These are phyloP conservation scores for Pelosia muscerda DNA, from an alignment of 2,888 invertebrate genomes.

Conservation along the genomic window DNA sequence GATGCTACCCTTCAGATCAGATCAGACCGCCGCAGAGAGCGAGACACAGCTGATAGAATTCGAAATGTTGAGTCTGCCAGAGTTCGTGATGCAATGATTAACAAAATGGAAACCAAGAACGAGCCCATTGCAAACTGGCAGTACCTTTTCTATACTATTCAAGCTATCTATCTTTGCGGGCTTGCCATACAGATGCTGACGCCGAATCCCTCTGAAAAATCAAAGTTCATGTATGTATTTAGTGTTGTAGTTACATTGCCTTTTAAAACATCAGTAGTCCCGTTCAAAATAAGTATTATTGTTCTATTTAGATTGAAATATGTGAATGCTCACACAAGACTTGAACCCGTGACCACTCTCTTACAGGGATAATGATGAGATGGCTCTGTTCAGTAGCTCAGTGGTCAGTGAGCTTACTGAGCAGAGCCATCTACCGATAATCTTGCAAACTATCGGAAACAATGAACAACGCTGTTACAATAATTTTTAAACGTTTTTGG, in stretches of 20 bases:
- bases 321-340: too few relatives aligned
- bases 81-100: slow-evolving; percentile 31
- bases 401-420: too few relatives aligned
- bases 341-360: too few relatives aligned
- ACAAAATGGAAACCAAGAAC: slow-evolving; percentile 30
- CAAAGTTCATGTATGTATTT: slow-evolving; percentile 50
- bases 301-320: too few relatives aligned
- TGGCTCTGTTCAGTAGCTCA: too few relatives aligned
- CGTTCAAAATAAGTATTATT: too few relatives aligned
- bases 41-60: slow-evolving; percentile 38
- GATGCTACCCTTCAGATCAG: slow-evolving; percentile 18
- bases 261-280: too few relatives aligned
- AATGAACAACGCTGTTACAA: too few relatives aligned
- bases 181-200: slow-evolving; percentile 64
- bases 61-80: slow-evolving; percentile 34
- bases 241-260: neutral
- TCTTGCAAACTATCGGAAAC: too few relatives aligned
- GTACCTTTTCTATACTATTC: slow-evolving; percentile 71
- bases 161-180: slow-evolving; percentile 70
- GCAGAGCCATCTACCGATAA: too few relatives aligned
- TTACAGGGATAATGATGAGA: too few relatives aligned
- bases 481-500: too few relatives aligned
- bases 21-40: slow-evolving; percentile 31
- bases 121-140: slow-evolving; percentile 61
- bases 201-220: slow-evolving; percentile 51